Base-by-base conservation (phyloP, 2,113 vertebrate genomes). In the Zootoca vivipara region DNA sequence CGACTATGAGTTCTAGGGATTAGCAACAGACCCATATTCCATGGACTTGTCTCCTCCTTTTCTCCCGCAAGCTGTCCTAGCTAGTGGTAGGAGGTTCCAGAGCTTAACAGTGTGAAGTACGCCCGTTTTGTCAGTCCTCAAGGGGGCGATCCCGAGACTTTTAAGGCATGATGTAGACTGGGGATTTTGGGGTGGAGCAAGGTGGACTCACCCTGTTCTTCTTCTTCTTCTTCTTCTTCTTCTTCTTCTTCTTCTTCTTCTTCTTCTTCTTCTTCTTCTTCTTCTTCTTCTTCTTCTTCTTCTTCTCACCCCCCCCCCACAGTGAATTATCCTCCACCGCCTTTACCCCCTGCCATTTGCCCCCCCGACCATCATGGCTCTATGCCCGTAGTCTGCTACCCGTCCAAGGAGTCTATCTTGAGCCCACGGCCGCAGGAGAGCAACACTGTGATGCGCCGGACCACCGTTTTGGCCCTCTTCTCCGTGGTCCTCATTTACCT, bases 401-500 rank as follows among this genome's bases (percentile, higher is more conserved):
- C 95, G 24, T 97, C 96, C 78, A 95, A 95, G 91, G 96, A 97
- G 46, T 93, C 95, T 24, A 96, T 97, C 91, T 93, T 97, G 83
- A 95, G 86, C 72, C 89, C 10, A 91, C 56, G 78, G 15, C 74
- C 20, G 0, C 13, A 22, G 0, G 42, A 89, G 73, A 91, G 38
- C 35, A 92, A 87, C 80, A 38, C 91, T 86, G 89, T 96, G 90
- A 98, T 98, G 98, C 97, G 97, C 70, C 95, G 96, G 92, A 96
- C 97, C 91, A 98, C 98, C 1, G 97, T 99, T 10, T 88, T 98
- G 90, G 97, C 97, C 12, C 96, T 99, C 91, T 91, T 98, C 91
- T 91, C 95, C 0, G 95, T 97, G 67, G 98, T 98, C 89, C 95
- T 98, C 90, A 93, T 98, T 73, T 99, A 98, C 96, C 95, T 98